Percentiles rank a stretch among this genome's conserved stretches.
Conservation (phyloP, 2,113 vertebrate species). For the Petromus typicus region DNA sequence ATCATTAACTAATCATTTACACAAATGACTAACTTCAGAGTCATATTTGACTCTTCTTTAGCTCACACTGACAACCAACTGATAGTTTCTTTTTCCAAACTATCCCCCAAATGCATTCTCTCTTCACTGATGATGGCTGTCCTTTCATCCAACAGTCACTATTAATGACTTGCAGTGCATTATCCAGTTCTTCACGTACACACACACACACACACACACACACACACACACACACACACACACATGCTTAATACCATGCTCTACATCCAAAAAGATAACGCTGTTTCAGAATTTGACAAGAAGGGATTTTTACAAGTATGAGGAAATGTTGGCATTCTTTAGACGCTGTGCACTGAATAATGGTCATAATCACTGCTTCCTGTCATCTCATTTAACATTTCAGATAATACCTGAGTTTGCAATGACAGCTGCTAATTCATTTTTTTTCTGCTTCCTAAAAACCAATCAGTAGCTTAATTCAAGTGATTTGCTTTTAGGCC, state of each 20-base stretch:
- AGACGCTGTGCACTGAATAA: not conserved
- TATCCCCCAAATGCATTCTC: not conserved
- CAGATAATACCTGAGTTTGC: not conserved
- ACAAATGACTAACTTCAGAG: not conserved
- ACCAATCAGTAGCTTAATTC: not conserved
- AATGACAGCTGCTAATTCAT: not conserved
- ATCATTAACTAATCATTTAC: not conserved
- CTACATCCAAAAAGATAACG: not conserved
- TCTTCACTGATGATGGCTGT: not conserved
- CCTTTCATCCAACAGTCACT: not conserved
- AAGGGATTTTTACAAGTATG: not conserved
- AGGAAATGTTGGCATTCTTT: not conserved
- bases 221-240: not conserved
- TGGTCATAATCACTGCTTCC: not conserved
- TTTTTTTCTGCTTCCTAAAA: not conserved
- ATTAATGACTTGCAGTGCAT: not conserved
- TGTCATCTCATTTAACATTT: not conserved
- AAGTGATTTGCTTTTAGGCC: not conserved
- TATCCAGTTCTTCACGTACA: not conserved
- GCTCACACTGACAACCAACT: not conserved
- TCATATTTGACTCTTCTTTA: not conserved
- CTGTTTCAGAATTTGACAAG: constrained; percentile 7
- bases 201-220: not conserved
- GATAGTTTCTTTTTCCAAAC: not conserved
- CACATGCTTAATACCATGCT: not conserved